A percentile compares a stretch with the other conserved stretches of the same genome.
Evolutionary conservation across 2,797 vertebrate species (phyloP).

Genomic region (Zalophus californianus): DNA sequence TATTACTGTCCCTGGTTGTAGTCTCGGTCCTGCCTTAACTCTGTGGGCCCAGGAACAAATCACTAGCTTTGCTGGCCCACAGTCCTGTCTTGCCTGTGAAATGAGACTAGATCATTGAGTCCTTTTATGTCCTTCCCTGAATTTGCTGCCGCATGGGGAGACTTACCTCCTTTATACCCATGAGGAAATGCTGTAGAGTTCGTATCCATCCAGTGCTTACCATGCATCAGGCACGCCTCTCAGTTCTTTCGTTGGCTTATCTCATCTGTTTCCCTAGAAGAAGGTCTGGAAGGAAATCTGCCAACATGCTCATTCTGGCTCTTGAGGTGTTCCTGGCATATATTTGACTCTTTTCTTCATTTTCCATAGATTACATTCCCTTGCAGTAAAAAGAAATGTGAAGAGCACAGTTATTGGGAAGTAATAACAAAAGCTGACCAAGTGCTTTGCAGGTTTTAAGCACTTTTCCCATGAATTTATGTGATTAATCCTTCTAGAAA

Average conservation of each 20-base stretch:
- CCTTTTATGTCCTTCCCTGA: background rate
- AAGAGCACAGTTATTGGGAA: background rate
- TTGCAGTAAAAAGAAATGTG: constrained; percentile 3
- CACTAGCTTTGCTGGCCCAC: background rate
- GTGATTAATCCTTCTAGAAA: background rate
- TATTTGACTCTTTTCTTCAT: background rate
- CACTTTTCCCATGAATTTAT: background rate
- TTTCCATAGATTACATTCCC: background rate
- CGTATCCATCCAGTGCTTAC: too few species aligned
- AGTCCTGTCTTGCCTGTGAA: background rate
- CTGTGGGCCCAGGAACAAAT: background rate
- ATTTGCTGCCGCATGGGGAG: background rate
- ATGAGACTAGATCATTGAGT: background rate
- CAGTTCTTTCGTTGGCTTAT: background rate
- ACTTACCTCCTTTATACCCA: background rate
- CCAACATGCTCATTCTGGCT: background rate
- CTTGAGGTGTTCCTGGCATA: background rate
- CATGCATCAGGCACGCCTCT: background rate
- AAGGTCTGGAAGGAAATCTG: background rate
- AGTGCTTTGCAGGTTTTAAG: background rate
- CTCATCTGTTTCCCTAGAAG: background rate
- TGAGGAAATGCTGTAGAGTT: background rate
- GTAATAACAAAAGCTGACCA: background rate
- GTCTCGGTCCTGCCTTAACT: background rate
- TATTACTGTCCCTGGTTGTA: background rate